Conservation (phyloP, 2,113 vertebrate genomes). For the human region GRCh38 chr19:52040501-52041000, state of each 20-base stretch:
- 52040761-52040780: neutral
- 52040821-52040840: neutral
- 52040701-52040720: neutral
- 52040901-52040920: no score
- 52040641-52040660: neutral
- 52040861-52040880: no score
- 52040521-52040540: neutral
- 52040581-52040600: neutral
- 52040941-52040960: no score
- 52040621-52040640: neutral
- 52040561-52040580: neutral
- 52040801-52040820: neutral
- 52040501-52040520: neutral
- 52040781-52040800: neutral
- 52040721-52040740: neutral
- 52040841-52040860: no score
- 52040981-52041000: no score
- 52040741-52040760: neutral
- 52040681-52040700: neutral
- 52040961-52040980: no score
- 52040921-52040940: no score
- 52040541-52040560: neutral
- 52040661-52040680: neutral
- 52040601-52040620: neutral
- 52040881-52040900: no score